Conservation (phyloP, 2,113 vertebrate genomes). For the Argyrosomus japonicus region DNA sequence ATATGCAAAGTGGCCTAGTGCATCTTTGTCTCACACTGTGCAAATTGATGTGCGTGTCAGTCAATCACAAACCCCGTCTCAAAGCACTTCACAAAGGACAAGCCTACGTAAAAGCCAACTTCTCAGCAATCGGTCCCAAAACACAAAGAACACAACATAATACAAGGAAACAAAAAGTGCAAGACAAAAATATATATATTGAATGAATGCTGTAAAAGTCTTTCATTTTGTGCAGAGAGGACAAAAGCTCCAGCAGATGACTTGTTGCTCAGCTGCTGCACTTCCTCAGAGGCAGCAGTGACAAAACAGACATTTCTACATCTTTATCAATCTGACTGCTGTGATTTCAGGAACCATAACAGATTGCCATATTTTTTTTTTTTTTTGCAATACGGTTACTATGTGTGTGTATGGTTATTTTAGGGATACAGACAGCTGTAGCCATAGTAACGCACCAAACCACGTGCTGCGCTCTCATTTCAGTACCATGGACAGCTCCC, state of each 20-base stretch:
- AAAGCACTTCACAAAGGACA: slow-evolving; percentile 42
- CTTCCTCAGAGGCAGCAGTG: neutral
- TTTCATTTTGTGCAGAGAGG: neutral
- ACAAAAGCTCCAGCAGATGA: slow-evolving; percentile 3
- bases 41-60: slow-evolving; percentile 60
- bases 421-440: slow-evolving; percentile 78
- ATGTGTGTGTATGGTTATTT: slow-evolving; percentile 73
- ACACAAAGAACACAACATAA: slow-evolving; percentile 2
- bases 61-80: slow-evolving; percentile 53
- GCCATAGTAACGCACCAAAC: slow-evolving; percentile 78
- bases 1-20: slow-evolving; percentile 62
- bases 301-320: slow-evolving; percentile 24
- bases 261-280: slow-evolving; percentile 41
- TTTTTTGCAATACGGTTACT: slow-evolving; percentile 68
- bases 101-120: slow-evolving; percentile 28
- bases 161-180: neutral
- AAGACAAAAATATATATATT: neutral
- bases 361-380: slow-evolving; percentile 47
- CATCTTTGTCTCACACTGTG: slow-evolving; percentile 55
- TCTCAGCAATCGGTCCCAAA: slow-evolving; percentile 12
- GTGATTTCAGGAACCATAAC: slow-evolving; percentile 38
- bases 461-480: slow-evolving; percentile 72
- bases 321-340: slow-evolving; percentile 30
- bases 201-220: neutral
- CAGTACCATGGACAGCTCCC: slow-evolving; percentile 65